Conservation (phyloP, 2,888 invertebrate species). For the Homarus gammarus region DNA sequence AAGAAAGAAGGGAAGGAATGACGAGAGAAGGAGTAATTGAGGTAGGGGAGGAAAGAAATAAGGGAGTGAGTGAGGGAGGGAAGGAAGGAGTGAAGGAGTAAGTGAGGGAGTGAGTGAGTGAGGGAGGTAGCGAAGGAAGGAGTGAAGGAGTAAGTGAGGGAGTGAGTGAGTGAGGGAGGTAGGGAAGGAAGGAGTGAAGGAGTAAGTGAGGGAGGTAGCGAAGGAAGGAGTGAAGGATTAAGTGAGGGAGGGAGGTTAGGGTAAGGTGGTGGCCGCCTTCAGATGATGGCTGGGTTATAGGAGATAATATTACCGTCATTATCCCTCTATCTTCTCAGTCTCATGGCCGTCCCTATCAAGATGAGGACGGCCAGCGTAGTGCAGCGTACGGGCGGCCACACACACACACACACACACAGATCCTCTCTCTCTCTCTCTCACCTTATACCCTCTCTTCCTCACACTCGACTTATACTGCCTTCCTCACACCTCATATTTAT, state of each 20-base stretch:
- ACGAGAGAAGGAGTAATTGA: too few species aligned
- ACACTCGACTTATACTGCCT: too few species aligned
- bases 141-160: not conserved
- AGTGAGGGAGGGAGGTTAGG: not conserved
- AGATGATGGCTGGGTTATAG: not conserved
- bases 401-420: not conserved
- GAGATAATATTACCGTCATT: not conserved
- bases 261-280: not conserved
- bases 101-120: not conserved
- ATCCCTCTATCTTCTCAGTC: not conserved
- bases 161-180: not conserved
- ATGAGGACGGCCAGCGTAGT: not conserved
- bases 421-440: too few species aligned
- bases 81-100: not conserved
- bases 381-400: not conserved
- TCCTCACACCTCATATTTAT: too few species aligned
- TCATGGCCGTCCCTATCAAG: not conserved
- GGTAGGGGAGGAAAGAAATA: not conserved
- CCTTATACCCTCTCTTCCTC: too few species aligned
- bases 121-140: not conserved
- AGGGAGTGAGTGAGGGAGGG: not conserved
- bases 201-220: not conserved
- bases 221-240: slow-evolving; percentile 5
- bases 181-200: not conserved
- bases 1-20: too few species aligned